Evolutionary conservation across 2,888 invertebrate species (phyloP).

Genomic region (Imbricaverruca yamaguchii): DNA sequence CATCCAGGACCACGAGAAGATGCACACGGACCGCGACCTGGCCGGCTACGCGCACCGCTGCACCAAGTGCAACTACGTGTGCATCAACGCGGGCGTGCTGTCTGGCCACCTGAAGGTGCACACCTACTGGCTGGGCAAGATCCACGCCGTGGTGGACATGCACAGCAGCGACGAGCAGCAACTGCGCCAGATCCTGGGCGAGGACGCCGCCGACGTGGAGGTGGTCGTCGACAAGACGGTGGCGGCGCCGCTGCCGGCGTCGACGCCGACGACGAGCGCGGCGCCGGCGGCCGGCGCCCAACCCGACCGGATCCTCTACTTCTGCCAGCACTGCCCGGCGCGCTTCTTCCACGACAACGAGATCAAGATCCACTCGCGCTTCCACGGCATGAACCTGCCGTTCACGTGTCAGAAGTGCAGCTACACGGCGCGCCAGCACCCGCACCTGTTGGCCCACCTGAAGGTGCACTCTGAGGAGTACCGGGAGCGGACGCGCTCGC

Average conservation of each 20-base stretch:
- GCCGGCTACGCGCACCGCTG: conserved; percentile 48
- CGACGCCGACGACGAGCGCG: background rate
- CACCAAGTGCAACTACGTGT: conserved; percentile 69
- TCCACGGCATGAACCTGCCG: conserved; percentile 56
- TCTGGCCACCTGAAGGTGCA: conserved; percentile 60
- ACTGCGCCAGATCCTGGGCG: conserved; percentile 43
- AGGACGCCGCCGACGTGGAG: background rate
- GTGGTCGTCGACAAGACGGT: conserved; percentile 20
- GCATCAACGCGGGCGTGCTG: conserved; percentile 61
- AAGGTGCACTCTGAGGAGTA: conserved; percentile 70
- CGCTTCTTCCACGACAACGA: conserved; percentile 70
- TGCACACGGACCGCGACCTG: conserved; percentile 51
- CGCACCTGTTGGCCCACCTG: conserved; percentile 59
- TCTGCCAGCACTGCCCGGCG: conserved; percentile 75
- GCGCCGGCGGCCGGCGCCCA: background rate
- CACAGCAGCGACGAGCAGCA: conserved; percentile 60
- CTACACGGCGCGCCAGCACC: conserved; percentile 63
- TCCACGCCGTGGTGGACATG: conserved; percentile 60
- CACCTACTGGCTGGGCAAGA: conserved; percentile 59
- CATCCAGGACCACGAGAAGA: conserved; percentile 73
- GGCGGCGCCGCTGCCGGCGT: conserved; percentile 11
- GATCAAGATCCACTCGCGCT: conserved; percentile 60
- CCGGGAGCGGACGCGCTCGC: conserved; percentile 44
- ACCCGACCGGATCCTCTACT: conserved; percentile 46
- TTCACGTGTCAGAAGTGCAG: conserved; percentile 68